phyloP scores from a whole-genome alignment of 2,113 vertebrate species.

The Sciurus niger region DNA sequence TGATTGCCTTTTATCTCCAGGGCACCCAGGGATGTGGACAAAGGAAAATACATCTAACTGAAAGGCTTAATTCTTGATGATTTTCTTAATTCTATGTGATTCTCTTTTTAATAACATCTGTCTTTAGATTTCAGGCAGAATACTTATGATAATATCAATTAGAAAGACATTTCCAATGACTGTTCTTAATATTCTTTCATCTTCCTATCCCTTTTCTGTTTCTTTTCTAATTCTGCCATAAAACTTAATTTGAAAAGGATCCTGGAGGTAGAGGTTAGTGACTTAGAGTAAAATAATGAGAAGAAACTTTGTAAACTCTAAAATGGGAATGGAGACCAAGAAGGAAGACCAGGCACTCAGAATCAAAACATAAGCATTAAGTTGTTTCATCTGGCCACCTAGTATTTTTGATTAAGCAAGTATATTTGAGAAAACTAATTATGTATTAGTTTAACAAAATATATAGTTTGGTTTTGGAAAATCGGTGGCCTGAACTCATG shows the following conservation, averaged over 20 bases:
- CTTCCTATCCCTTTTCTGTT: neutral
- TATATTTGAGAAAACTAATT: conserved; percentile 53
- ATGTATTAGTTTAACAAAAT: conserved; percentile 1
- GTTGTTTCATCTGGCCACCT: neutral
- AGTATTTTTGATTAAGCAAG: neutral
- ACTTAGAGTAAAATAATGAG: neutral
- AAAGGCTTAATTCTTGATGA: neutral
- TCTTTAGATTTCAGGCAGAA: neutral
- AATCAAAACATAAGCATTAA: neutral
- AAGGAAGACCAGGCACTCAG: neutral
- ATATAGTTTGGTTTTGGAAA: conserved; percentile 32
- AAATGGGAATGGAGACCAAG: neutral
- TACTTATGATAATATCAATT: neutral
- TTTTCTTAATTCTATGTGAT: neutral
- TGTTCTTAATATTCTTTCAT: neutral
- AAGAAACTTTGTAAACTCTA: neutral
- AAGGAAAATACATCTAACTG: neutral
- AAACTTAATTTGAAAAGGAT: neutral
- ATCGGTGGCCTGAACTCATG: neutral
- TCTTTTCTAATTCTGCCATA: conserved; percentile 13
- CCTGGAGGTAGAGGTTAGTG: neutral
- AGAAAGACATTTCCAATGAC: neutral
- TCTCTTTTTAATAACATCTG: neutral
- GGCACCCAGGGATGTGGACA: neutral
- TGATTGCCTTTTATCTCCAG: neutral